These are phyloP conservation scores for Drosophila nr. fundita DNA, from an alignment of 2,888 invertebrate species.

Conservation along the genomic window DNA sequence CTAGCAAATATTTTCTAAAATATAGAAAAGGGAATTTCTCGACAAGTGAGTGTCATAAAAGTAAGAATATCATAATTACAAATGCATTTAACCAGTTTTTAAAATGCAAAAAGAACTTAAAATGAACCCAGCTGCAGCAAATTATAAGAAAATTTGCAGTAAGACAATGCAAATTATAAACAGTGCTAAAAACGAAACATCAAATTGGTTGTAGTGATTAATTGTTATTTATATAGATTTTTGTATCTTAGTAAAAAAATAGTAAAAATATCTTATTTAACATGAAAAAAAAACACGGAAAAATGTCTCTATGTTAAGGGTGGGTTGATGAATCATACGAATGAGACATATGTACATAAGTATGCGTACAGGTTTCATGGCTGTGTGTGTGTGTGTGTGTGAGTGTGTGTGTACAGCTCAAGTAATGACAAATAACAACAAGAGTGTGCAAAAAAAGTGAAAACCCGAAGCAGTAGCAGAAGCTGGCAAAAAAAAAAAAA, in stretches of 20 bases:
- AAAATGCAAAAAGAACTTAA: background rate
- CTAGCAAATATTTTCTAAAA: slow-evolving; percentile 2
- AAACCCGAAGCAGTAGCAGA: slow-evolving; percentile 16
- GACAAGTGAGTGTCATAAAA: slow-evolving; percentile 7
- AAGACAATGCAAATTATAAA: background rate
- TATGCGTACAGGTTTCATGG: slow-evolving; percentile 23
- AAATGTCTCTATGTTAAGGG: slow-evolving; percentile 41
- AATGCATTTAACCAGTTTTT: background rate
- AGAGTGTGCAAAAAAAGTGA: slow-evolving; percentile 47
- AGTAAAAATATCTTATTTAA: background rate
- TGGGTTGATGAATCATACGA: slow-evolving; percentile 68
- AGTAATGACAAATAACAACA: slow-evolving; percentile 74
- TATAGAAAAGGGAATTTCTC: background rate
- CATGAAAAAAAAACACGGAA: slow-evolving; percentile 5
- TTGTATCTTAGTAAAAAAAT: background rate
- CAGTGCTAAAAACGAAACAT: background rate
- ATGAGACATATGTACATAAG: slow-evolving; percentile 35
- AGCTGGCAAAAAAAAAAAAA: slow-evolving; percentile 28
- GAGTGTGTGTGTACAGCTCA: slow-evolving; percentile 25
- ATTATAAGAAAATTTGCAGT: background rate
- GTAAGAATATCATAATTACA: background rate
- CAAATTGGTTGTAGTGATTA: background rate
- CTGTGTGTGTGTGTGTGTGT: slow-evolving; percentile 5
- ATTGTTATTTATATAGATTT: background rate
- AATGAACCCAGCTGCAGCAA: background rate